Evolutionary conservation across 2,113 vertebrate species (phyloP).

Genomic region (Motacilla alba): DNA sequence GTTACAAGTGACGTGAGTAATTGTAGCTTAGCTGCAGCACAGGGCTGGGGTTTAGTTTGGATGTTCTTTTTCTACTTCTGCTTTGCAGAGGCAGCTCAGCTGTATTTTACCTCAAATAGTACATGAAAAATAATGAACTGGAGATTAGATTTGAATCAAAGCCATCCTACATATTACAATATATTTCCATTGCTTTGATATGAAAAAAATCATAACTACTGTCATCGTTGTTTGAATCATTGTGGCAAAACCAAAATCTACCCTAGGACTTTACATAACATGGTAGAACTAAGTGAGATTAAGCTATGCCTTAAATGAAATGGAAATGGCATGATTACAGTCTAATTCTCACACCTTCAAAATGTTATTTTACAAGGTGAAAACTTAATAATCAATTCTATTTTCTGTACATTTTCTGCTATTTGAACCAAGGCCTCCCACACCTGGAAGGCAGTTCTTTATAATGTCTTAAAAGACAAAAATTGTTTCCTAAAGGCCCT

Average conservation of each 20-base stretch:
- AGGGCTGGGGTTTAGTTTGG: not conserved
- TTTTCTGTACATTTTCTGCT: not conserved
- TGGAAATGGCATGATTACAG: conserved; percentile 3
- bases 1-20: not conserved
- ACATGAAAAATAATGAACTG: not conserved
- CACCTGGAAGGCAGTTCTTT: conserved; percentile 29
- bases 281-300: not conserved
- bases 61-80: not conserved
- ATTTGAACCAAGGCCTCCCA: conserved; percentile 21
- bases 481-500: not conserved
- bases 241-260: conserved; percentile 70
- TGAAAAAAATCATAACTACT: conserved; percentile 42
- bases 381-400: conserved; percentile 15
- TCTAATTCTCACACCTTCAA: conserved; percentile 31
- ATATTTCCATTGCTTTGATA: conserved; percentile 60
- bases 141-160: conserved; percentile 25
- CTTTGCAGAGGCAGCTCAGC: conserved; percentile 23
- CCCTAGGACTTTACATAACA: not conserved
- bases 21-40: not conserved
- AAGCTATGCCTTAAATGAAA: not conserved
- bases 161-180: conserved; percentile 32
- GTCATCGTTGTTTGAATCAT: conserved; percentile 60
- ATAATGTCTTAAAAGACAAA: conserved; percentile 6
- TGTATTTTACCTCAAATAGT: not conserved
- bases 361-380: conserved; percentile 26